A percentile compares a stretch with the other conserved stretches of the same genome.
These are phyloP conservation scores for Lasioglossum malachurum DNA, from an alignment of 2,888 invertebrate genomes.

Conservation along the genomic window DNA sequence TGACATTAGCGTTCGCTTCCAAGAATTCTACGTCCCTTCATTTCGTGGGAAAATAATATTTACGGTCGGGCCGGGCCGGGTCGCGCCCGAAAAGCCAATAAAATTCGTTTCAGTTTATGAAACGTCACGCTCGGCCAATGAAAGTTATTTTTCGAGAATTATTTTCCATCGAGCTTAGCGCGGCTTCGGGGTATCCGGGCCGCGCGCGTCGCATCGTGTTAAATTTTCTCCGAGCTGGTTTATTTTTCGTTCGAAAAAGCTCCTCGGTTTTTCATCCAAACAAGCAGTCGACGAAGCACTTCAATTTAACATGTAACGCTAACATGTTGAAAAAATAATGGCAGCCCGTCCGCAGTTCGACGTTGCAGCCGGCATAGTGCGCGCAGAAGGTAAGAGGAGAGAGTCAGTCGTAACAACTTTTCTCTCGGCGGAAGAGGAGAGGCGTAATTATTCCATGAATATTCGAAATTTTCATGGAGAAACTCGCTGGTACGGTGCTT, in stretches of 20 bases:
- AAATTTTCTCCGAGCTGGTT: neutral
- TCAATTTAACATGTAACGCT: neutral
- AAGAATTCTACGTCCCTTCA: neutral
- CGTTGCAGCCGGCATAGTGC: too few relatives aligned
- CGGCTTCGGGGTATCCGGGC: neutral
- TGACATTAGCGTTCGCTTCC: neutral
- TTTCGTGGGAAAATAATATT: neutral
- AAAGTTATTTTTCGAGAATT: conserved; percentile 8
- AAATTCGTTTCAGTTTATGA: neutral
- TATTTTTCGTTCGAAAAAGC: neutral
- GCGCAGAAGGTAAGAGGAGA: neutral
- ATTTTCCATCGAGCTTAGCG: neutral
- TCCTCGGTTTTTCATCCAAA: neutral
- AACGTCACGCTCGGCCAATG: neutral
- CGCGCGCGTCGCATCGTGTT: neutral
- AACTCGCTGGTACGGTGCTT: neutral
- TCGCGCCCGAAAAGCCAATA: neutral
- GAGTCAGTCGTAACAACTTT: neutral
- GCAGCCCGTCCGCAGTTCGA: neutral
- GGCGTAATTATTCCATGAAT: neutral
- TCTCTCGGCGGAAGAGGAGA: neutral
- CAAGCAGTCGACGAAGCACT: neutral
- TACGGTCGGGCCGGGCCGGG: neutral
- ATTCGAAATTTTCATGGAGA: neutral
- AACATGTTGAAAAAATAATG: neutral